phyloP scores from a whole-genome alignment of 23 tunicate species.

The Halocynthia roretzi region DNA sequence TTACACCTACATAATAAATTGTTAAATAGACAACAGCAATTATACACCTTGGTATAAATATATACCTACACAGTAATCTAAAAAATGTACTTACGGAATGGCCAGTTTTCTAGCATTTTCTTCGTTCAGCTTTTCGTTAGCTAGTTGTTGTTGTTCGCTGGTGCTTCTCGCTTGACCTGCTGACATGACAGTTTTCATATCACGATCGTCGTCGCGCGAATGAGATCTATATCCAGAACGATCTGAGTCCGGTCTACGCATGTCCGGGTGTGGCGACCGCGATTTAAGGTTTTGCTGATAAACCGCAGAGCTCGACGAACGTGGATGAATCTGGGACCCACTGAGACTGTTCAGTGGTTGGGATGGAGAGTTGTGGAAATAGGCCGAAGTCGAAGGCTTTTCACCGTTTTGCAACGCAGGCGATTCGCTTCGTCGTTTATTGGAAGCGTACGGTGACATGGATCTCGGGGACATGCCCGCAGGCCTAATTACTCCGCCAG shows the following conservation, averaged over 20 bases:
- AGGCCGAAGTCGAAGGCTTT: slow-evolving; percentile 8
- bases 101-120: slow-evolving; percentile 12
- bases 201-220: slow-evolving; percentile 24
- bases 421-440: slow-evolving; percentile 18
- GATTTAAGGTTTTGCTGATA: not conserved
- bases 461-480: slow-evolving; percentile 17
- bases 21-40: too few relatives aligned
- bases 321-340: not conserved
- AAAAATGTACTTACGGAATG: slow-evolving; percentile 14
- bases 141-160: slow-evolving; percentile 2
- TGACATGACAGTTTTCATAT: slow-evolving; percentile 1
- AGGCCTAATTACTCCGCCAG: slow-evolving; percentile 14
- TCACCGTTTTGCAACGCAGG: slow-evolving; percentile 10
- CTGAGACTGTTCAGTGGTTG: not conserved
- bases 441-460: slow-evolving; percentile 3
- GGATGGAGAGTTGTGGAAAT: not conserved
- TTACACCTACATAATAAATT: too few relatives aligned
- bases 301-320: slow-evolving; percentile 2
- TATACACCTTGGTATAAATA: too few relatives aligned
- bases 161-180: slow-evolving; percentile 5
- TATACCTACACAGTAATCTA: not conserved
- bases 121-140: slow-evolving; percentile 2
- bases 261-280: slow-evolving; percentile 11
- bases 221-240: slow-evolving; percentile 20
- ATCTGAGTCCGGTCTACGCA: slow-evolving; percentile 18